Conservation (phyloP, 2,797 vertebrate genomes). For the Clarias fuscus region DNA sequence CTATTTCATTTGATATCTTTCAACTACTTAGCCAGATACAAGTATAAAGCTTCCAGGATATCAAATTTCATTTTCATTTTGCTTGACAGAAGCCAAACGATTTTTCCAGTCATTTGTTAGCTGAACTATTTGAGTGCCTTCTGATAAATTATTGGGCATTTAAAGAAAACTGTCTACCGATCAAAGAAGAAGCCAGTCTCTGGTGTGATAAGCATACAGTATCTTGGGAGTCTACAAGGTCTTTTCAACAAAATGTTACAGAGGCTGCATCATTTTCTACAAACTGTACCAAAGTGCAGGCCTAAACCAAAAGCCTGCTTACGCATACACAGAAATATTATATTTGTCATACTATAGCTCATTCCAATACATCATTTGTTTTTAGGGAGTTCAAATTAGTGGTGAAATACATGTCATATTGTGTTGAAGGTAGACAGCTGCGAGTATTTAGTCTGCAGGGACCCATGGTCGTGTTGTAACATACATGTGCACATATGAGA, state of each 20-base stretch:
- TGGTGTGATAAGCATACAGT: conserved; percentile 9
- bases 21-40: conserved; percentile 2
- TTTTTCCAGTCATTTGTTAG: conserved; percentile 31
- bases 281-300: conserved; percentile 5
- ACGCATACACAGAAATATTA: background rate
- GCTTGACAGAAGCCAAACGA: conserved; percentile 7
- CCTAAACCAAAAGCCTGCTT: background rate
- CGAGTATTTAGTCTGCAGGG: conserved; percentile 22
- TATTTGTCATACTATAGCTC: background rate
- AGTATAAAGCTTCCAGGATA: conserved; percentile 8
- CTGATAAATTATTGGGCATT: conserved; percentile 12
- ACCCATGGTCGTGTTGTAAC: conserved; percentile 16
- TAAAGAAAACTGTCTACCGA: conserved; percentile 6
- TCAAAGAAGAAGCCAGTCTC: background rate
- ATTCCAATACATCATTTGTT: background rate
- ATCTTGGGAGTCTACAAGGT: background rate
- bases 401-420: conserved; percentile 18
- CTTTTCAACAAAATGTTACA: conserved; percentile 2
- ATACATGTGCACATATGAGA: conserved; percentile 30
- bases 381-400: background rate
- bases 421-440: conserved; percentile 24
- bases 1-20: conserved; percentile 11
- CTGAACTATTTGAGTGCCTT: background rate
- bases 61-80: conserved; percentile 13
- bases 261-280: background rate